phyloP scores from a whole-genome alignment of 1,140 invertebrate species.

The Rhagoletis zephyria region DNA sequence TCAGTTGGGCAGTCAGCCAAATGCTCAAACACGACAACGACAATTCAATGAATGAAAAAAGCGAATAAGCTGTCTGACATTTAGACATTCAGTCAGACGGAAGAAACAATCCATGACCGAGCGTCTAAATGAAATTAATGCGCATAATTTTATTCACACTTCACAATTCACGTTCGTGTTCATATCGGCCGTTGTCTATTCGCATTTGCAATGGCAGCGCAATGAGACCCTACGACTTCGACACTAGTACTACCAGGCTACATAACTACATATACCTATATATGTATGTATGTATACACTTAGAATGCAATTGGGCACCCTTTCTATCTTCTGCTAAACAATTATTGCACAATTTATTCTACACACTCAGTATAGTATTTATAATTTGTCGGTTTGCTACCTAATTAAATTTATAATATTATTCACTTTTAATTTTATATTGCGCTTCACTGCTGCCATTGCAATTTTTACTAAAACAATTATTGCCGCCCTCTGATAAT shows the following conservation, averaged over 20 bases:
- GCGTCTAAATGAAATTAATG: slow-evolving; percentile 40
- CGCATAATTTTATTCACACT: slow-evolving; percentile 23
- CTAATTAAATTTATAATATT: neutral
- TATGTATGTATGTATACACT: no score
- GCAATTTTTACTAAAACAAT: neutral
- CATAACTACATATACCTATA: no score
- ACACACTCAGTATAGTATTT: neutral
- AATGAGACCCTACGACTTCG: neutral
- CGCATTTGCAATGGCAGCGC: neutral
- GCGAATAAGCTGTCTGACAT: neutral
- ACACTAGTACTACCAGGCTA: no score
- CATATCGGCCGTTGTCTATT: neutral
- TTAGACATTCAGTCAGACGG: neutral
- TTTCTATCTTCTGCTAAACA: neutral
- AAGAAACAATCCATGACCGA: slow-evolving; percentile 25
- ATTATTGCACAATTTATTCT: neutral
- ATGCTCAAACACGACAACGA: neutral
- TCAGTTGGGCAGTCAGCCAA: neutral
- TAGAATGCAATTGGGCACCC: neutral
- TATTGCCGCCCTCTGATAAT: neutral
- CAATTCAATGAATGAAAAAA: neutral
- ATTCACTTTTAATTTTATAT: neutral
- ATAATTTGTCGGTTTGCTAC: neutral
- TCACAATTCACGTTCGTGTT: neutral
- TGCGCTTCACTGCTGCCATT: neutral